A percentile compares a stretch with the other conserved stretches of the same genome.
phyloP scores from a whole-genome alignment of 1,140 invertebrate species.

The Cherax quadricarinatus region DNA sequence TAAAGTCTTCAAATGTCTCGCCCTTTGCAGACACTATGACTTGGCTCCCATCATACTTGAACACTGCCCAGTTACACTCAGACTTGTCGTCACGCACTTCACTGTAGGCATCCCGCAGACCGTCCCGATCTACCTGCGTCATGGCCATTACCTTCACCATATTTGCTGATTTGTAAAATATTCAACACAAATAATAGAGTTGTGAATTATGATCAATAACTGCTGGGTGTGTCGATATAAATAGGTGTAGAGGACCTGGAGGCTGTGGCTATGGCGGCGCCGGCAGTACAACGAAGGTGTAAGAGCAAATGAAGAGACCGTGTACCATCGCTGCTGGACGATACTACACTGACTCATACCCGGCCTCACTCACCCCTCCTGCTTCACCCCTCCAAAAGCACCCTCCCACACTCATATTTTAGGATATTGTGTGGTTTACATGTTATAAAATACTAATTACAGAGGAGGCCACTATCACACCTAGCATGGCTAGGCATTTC shows the following conservation, averaged over 20 bases:
- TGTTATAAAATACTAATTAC: too few species aligned
- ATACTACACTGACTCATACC: neutral
- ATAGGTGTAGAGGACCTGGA: too few species aligned
- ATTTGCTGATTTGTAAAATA: too few species aligned
- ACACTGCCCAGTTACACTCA: slow-evolving; percentile 78
- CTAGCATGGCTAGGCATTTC: too few species aligned
- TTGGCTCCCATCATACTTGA: slow-evolving; percentile 84
- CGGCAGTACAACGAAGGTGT: neutral
- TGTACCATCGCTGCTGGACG: neutral
- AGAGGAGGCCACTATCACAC: too few species aligned
- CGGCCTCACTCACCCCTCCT: neutral
- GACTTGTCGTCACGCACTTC: slow-evolving; percentile 57
- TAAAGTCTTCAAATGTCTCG: slow-evolving; percentile 83
- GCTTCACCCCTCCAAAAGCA: too few species aligned
- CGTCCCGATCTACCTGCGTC: slow-evolving; percentile 49
- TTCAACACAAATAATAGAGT: too few species aligned
- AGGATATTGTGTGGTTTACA: too few species aligned
- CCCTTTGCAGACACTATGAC: slow-evolving; percentile 83
- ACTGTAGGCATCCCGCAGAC: slow-evolving; percentile 41
- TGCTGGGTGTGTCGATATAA: too few species aligned
- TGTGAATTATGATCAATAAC: too few species aligned
- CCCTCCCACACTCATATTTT: neutral
- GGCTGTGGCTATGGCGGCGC: too few species aligned
- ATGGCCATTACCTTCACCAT: slow-evolving; percentile 49
- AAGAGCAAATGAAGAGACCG: neutral